A percentile compares a stretch with the other conserved stretches of the same genome.
Conservation (phyloP, 1,140 invertebrate genomes). For the Ostrea denselamellosa region DNA sequence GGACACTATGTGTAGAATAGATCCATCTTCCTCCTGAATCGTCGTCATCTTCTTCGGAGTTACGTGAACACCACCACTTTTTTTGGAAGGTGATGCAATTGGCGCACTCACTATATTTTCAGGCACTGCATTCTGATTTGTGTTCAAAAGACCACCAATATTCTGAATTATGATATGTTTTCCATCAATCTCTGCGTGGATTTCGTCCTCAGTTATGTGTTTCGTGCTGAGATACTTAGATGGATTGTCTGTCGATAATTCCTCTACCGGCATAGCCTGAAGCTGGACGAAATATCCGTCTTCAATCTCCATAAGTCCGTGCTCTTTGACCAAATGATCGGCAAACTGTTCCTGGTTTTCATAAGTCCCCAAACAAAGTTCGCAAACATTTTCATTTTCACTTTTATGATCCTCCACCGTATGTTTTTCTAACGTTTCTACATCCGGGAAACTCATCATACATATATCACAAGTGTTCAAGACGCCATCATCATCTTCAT, state of each 20-base stretch:
- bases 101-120: not conserved
- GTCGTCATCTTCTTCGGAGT: conserved; percentile 16
- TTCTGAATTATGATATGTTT: conserved; percentile 29
- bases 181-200: conserved; percentile 10
- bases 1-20: conserved; percentile 34
- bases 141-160: not conserved
- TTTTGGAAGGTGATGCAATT: not conserved
- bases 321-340: not conserved
- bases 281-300: conserved; percentile 5
- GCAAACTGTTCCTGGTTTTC: not conserved
- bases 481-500: conserved; percentile 9
- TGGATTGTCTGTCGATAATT: conserved; percentile 26
- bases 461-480: conserved; percentile 35
- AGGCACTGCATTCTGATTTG: conserved; percentile 1
- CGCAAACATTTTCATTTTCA: conserved; percentile 16
- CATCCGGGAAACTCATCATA: conserved; percentile 22
- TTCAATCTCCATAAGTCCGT: not conserved
- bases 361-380: conserved; percentile 27
- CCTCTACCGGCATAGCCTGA: not conserved
- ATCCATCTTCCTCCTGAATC: conserved; percentile 34
- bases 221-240: conserved; percentile 36
- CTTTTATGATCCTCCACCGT: conserved; percentile 3
- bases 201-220: conserved; percentile 15
- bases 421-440: not conserved
- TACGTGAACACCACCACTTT: not conserved